phyloP scores from a whole-genome alignment of 2,888 invertebrate genomes.

The Netelia inedita region DNA sequence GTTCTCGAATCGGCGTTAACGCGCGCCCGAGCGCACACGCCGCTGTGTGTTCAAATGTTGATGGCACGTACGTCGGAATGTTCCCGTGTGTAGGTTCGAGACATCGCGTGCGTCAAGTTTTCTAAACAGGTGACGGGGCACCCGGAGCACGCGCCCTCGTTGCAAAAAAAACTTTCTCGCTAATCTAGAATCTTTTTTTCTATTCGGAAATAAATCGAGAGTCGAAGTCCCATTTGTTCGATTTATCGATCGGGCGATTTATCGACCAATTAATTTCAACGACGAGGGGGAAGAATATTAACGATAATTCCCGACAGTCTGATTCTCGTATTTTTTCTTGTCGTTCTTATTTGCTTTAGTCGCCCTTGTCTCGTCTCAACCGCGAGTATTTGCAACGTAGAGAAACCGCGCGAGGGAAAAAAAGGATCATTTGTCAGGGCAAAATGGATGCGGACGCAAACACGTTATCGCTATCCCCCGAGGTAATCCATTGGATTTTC shows the following conservation, averaged over 20 bases:
- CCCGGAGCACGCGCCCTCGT: slow-evolving; percentile 42
- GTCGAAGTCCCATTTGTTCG: background rate
- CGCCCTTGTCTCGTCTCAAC: slow-evolving; percentile 2
- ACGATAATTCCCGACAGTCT: background rate
- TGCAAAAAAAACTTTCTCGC: slow-evolving; percentile 57
- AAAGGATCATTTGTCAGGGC: slow-evolving; percentile 78
- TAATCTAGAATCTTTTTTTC: slow-evolving; percentile 26
- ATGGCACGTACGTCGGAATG: slow-evolving; percentile 66
- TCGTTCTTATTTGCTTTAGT: slow-evolving; percentile 20
- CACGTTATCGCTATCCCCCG: slow-evolving; percentile 77
- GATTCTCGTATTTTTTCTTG: background rate
- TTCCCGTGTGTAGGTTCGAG: slow-evolving; percentile 33
- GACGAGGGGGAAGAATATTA: background rate
- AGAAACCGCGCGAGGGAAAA: slow-evolving; percentile 28
- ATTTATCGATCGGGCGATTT: slow-evolving; percentile 13
- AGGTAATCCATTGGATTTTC: slow-evolving; percentile 77
- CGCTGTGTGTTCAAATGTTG: slow-evolving; percentile 35
- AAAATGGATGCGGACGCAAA: slow-evolving; percentile 79
- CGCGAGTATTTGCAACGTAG: slow-evolving; percentile 20
- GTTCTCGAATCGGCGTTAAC: slow-evolving; percentile 65
- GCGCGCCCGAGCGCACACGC: slow-evolving; percentile 56
- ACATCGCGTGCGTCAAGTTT: slow-evolving; percentile 45
- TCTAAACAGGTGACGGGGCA: slow-evolving; percentile 58
- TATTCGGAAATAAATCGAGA: slow-evolving; percentile 21
- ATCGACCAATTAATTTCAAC: slow-evolving; percentile 1